A percentile compares a stretch with the other conserved stretches of the same genome.
These are phyloP conservation scores for Ochotona curzoniae DNA, from an alignment of 2,113 vertebrate species.

Conservation along the genomic window DNA sequence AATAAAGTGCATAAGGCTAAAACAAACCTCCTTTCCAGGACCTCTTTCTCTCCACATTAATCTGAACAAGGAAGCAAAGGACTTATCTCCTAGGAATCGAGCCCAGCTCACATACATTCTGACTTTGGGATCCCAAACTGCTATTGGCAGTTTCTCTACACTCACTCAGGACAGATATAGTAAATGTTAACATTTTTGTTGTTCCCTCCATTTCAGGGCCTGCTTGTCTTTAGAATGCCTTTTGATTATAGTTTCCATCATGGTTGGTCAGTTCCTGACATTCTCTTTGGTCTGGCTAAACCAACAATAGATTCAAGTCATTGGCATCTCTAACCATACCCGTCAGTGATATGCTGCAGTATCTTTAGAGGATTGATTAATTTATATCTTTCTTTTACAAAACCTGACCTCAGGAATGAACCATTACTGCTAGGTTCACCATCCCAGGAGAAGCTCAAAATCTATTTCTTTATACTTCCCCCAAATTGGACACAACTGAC, in stretches of 20 bases:
- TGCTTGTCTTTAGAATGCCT: background rate
- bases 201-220: background rate
- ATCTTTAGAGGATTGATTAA: background rate
- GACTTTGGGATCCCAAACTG: background rate
- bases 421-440: background rate
- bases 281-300: background rate
- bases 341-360: background rate
- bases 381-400: background rate
- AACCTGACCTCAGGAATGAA: constrained; percentile 15
- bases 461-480: background rate
- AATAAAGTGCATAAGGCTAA: background rate
- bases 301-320: background rate
- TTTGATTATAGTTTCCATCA: background rate
- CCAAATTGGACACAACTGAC: background rate
- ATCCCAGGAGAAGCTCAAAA: background rate
- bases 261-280: background rate
- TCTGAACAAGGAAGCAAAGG: background rate
- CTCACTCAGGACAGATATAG: background rate
- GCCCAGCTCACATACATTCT: background rate
- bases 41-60: background rate
- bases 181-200: background rate
- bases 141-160: background rate
- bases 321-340: background rate
- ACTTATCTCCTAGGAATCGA: background rate
- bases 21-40: background rate